Conservation (phyloP, 2,888 invertebrate genomes). For the Drosophila testacea region DNA sequence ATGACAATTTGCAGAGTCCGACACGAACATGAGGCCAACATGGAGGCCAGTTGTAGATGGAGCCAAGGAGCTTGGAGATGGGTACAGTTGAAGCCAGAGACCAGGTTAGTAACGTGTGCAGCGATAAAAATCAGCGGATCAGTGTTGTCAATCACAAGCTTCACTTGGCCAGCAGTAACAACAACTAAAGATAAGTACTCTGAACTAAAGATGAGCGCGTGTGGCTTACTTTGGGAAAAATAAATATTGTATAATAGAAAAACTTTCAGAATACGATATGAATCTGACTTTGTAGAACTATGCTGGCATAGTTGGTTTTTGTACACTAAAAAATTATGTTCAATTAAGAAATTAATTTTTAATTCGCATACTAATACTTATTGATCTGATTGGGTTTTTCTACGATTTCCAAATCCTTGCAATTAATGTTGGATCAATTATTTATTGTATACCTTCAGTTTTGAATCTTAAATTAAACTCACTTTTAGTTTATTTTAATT, state of each 20-base stretch:
- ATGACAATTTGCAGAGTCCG: slow-evolving; percentile 74
- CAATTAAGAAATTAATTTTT: too few relatives aligned
- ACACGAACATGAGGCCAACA: slow-evolving; percentile 68
- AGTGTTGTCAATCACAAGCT: slow-evolving; percentile 71
- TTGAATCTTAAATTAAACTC: too few relatives aligned
- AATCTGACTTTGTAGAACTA: neutral
- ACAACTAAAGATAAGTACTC: neutral
- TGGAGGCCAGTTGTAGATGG: slow-evolving; percentile 43
- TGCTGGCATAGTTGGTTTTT: too few relatives aligned
- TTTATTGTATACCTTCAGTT: too few relatives aligned
- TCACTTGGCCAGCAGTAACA: slow-evolving; percentile 25
- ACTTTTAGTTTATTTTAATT: too few relatives aligned
- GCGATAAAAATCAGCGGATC: slow-evolving; percentile 65
- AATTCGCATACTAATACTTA: too few relatives aligned
- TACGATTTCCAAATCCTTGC: too few relatives aligned
- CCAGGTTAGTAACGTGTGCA: slow-evolving; percentile 63
- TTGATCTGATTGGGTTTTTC: too few relatives aligned
- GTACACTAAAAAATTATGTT: too few relatives aligned
- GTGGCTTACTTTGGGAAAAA: too few relatives aligned
- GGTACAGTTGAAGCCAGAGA: slow-evolving; percentile 13
- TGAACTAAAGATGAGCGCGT: slow-evolving; percentile 11
- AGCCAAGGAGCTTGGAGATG: slow-evolving; percentile 32
- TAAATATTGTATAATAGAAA: neutral
- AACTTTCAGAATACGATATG: neutral
- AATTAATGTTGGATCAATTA: too few relatives aligned